Percentiles rank a stretch among this genome's conserved stretches.
These are phyloP conservation scores for Scaptomyza reducta DNA, from an alignment of 2,888 invertebrate species.

Conservation along the genomic window DNA sequence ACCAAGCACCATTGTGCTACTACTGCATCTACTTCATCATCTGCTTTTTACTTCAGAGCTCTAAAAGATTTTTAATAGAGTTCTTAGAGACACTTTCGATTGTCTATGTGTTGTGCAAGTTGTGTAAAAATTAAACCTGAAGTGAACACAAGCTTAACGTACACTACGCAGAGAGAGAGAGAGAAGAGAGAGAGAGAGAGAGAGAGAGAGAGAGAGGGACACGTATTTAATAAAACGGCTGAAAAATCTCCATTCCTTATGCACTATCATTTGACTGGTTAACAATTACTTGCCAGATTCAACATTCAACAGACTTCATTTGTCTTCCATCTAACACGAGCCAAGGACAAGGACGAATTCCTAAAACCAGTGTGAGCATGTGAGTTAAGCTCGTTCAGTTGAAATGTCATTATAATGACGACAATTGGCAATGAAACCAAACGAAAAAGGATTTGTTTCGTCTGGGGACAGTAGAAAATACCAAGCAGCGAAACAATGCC, in stretches of 20 bases:
- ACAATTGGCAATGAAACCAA: conserved; percentile 59
- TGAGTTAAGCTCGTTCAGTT: conserved; percentile 31
- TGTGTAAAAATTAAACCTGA: conserved; percentile 77
- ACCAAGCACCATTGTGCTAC: conserved; percentile 41
- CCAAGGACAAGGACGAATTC: conserved; percentile 36
- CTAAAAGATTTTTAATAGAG: conserved; percentile 82
- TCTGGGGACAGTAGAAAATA: conserved; percentile 38
- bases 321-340: conserved; percentile 31
- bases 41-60: conserved; percentile 63
- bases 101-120: conserved; percentile 76
- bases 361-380: conserved; percentile 32
- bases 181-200: no score
- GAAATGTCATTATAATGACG: conserved; percentile 70
- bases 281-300: conserved; percentile 23
- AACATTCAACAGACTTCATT: conserved; percentile 39
- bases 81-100: conserved; percentile 82
- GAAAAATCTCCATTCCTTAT: neutral
- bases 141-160: conserved; percentile 44
- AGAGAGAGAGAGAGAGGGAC: no score
- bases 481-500: conserved; percentile 47
- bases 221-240: no score
- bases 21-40: conserved; percentile 56
- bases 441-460: conserved; percentile 52
- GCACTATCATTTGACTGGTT: neutral
- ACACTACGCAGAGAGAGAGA: neutral